A percentile compares a stretch with the other conserved stretches of the same genome.
These are phyloP conservation scores for Okapia johnstoni DNA, from an alignment of 2,113 vertebrate genomes.

Conservation along the genomic window DNA sequence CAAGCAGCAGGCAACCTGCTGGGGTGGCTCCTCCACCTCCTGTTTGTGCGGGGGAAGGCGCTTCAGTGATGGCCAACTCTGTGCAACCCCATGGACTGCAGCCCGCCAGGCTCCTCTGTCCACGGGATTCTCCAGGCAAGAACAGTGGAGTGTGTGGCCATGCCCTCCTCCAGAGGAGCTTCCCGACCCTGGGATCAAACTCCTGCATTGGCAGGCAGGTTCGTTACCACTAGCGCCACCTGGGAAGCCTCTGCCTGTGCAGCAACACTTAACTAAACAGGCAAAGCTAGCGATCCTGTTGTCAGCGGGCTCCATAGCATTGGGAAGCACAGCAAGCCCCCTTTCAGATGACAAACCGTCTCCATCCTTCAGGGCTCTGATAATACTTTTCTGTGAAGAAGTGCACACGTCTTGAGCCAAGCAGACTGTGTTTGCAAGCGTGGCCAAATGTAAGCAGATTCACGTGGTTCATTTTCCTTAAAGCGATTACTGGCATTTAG, in stretches of 20 bases:
- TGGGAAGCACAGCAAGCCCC: neutral
- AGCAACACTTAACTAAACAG: neutral
- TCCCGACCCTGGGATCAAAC: neutral
- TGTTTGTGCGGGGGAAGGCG: neutral
- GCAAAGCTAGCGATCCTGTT: rapidly evolving
- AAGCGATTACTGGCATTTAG: neutral
- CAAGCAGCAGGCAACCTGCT: neutral
- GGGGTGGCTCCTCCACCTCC: neutral
- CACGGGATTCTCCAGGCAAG: neutral
- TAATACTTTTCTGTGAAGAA: neutral
- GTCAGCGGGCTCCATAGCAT: too few species aligned
- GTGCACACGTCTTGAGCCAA: neutral
- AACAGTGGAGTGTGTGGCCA: neutral
- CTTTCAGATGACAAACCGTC: neutral
- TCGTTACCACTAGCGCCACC: neutral
- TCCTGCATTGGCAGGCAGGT: neutral
- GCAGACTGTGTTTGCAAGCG: neutral
- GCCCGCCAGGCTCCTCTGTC: neutral
- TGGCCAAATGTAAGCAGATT: neutral
- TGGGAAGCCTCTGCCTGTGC: neutral
- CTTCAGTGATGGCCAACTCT: neutral
- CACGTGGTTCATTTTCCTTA: neutral
- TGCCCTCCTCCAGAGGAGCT: neutral
- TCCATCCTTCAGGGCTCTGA: neutral
- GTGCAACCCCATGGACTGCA: neutral